phyloP scores from a whole-genome alignment of 2,113 vertebrate genomes.

The Oryctolagus cuniculus region DNA sequence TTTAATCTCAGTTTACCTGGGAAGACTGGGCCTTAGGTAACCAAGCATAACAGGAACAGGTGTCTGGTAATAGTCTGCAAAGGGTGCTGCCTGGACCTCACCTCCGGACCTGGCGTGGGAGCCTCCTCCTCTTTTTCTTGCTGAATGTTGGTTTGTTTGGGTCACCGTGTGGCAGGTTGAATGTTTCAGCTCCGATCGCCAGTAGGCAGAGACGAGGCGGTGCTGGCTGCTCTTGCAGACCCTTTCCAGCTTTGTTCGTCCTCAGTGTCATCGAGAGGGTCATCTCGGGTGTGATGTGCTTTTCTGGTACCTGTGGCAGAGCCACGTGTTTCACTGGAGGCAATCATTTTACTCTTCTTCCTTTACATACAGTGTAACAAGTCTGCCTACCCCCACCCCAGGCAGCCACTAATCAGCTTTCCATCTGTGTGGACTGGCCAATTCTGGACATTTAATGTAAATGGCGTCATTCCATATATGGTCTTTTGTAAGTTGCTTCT shows the following conservation, averaged over 20 bases:
- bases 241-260: not conserved
- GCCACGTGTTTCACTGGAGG: not conserved
- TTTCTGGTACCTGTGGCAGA: not conserved
- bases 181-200: not conserved
- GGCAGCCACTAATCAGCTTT: not conserved
- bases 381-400: too few relatives aligned
- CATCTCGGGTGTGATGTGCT: not conserved
- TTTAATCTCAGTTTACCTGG: not conserved
- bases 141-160: not conserved
- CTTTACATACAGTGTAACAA: not conserved
- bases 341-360: not conserved
- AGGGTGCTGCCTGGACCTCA: not conserved
- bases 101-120: not conserved
- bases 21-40: not conserved
- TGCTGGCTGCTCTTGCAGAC: not conserved
- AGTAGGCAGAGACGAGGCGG: not conserved
- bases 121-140: not conserved
- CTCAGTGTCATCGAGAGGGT: not conserved
- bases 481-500: slow-evolving; percentile 12
- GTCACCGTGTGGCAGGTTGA: not conserved
- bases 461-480: not conserved
- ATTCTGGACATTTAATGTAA: not conserved
- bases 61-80: not conserved
- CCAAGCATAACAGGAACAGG: not conserved
- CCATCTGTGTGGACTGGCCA: not conserved